Evolutionary conservation across 2,888 invertebrate species (phyloP).

Genomic region (Acleris emargana): DNA sequence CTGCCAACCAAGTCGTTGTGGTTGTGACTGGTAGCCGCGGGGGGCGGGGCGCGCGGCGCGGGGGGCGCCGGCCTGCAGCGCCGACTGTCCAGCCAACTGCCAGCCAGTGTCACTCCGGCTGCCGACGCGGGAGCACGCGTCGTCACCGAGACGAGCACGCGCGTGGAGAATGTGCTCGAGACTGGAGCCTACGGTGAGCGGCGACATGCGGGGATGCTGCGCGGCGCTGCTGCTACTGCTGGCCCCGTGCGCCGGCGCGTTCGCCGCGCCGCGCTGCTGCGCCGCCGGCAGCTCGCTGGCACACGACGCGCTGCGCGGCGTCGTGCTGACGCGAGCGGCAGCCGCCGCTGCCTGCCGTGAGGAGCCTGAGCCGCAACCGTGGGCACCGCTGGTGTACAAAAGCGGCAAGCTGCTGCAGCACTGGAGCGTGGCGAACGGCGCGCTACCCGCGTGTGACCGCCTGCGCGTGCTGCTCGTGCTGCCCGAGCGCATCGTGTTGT

Average conservation of each 20-base stretch:
- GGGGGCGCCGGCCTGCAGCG: conserved; percentile 15
- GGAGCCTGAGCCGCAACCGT: conserved; percentile 55
- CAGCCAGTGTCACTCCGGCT: conserved; percentile 46
- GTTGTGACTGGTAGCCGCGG: not conserved
- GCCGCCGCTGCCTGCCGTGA: conserved; percentile 52
- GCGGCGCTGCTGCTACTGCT: conserved; percentile 57
- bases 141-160: conserved; percentile 14
- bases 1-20: conserved; percentile 1
- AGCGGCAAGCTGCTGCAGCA: conserved; percentile 71
- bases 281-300: conserved; percentile 75
- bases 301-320: conserved; percentile 50
- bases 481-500: conserved; percentile 75
- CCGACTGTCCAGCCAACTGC: conserved; percentile 29
- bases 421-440: conserved; percentile 73
- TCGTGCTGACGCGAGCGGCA: conserved; percentile 35
- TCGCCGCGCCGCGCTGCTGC: conserved; percentile 81
- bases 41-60: conserved; percentile 17
- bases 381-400: conserved; percentile 85
- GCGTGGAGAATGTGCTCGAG: conserved; percentile 31
- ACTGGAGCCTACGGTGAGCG: conserved; percentile 40
- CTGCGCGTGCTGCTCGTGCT: conserved; percentile 65
- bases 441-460: conserved; percentile 60
- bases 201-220: conserved; percentile 46
- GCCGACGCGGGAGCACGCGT: conserved; percentile 54
- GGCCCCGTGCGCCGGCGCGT: conserved; percentile 49